Evolutionary conservation across 2,888 invertebrate species (phyloP).

Genomic region (Stenoptilia bipunctidactyla): DNA sequence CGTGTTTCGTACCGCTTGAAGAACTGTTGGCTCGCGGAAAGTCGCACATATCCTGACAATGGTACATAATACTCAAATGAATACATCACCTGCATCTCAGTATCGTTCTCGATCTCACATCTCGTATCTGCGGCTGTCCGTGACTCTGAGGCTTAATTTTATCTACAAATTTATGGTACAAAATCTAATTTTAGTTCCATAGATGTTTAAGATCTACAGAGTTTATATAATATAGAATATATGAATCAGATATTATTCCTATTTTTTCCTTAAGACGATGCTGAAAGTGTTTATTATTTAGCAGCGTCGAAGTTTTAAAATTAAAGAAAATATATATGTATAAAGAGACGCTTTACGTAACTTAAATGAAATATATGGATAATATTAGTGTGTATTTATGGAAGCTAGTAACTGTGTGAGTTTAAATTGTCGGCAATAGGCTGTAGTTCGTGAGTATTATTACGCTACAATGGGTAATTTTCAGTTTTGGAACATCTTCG

Average conservation of each 20-base stretch:
- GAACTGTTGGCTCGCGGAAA: conserved; percentile 23
- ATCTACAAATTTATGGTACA: conserved; percentile 59
- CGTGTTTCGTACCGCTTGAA: conserved; percentile 28
- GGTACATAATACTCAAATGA: too few species aligned
- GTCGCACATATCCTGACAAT: conserved; percentile 12
- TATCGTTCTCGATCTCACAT: background rate
- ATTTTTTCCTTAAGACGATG: conserved; percentile 10
- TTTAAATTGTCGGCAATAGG: conserved; percentile 26
- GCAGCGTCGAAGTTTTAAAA: conserved; percentile 5
- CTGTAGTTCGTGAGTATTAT: conserved; percentile 19
- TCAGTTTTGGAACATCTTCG: conserved; percentile 23
- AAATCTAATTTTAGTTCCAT: conserved; percentile 65
- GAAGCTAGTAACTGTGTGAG: conserved; percentile 41
- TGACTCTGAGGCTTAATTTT: conserved; percentile 48
- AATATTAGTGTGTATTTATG: conserved; percentile 30
- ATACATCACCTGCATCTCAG: background rate
- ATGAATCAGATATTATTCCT: conserved; percentile 2
- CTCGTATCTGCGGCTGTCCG: conserved; percentile 21
- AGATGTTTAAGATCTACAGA: conserved; percentile 60
- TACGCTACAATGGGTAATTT: conserved; percentile 13
- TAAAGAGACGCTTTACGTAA: conserved; percentile 23
- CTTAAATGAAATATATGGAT: conserved; percentile 32
- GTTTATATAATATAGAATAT: conserved; percentile 38
- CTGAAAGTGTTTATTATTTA: too few species aligned
- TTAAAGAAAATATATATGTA: conserved; percentile 7